phyloP scores from a whole-genome alignment of 92 coral and sea anemone species.

The Plumapathes pennacea region DNA sequence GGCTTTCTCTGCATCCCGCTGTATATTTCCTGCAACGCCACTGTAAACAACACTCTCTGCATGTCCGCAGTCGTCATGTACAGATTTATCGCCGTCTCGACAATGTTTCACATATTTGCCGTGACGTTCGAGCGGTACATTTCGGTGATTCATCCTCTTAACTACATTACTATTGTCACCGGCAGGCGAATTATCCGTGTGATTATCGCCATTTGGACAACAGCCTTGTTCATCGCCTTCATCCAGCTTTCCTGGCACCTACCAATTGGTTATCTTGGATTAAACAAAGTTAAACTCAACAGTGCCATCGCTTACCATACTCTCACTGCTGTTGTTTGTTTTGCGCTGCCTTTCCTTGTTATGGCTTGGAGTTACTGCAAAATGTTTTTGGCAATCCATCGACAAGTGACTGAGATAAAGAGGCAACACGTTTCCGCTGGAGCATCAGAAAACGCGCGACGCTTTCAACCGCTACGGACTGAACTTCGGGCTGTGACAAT shows the following conservation, averaged over 20 bases:
- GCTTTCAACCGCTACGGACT: slow-evolving; percentile 52
- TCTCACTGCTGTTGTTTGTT: slow-evolving; percentile 64
- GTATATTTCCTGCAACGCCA: slow-evolving; percentile 63
- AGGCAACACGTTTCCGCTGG: slow-evolving; percentile 53
- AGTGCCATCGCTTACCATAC: slow-evolving; percentile 64
- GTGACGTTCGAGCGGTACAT: slow-evolving; percentile 90
- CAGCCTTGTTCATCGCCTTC: slow-evolving; percentile 66
- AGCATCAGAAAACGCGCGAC: slow-evolving; percentile 46
- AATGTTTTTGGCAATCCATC: slow-evolving; percentile 80
- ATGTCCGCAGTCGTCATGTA: slow-evolving; percentile 73
- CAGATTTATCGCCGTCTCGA: slow-evolving; percentile 88
- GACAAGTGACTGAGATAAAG: slow-evolving; percentile 69
- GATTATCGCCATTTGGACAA: slow-evolving; percentile 70
- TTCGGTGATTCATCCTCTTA: slow-evolving; percentile 79
- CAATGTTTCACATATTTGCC: slow-evolving; percentile 88
- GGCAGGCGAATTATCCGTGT: slow-evolving; percentile 57
- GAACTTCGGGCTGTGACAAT: slow-evolving; percentile 88
- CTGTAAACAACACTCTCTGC: slow-evolving; percentile 56
- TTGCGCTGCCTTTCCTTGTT: slow-evolving; percentile 59
- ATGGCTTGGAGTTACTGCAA: slow-evolving; percentile 78
- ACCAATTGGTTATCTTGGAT: slow-evolving; percentile 24
- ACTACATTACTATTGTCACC: slow-evolving; percentile 71
- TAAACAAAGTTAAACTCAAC: slow-evolving; percentile 30
- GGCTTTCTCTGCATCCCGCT: slow-evolving; percentile 73
- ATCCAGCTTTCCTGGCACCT: slow-evolving; percentile 83